A percentile compares a stretch with the other conserved stretches of the same genome.
These are phyloP conservation scores for Antechinus stuartii DNA, from an alignment of 2,113 vertebrate genomes.

Conservation along the genomic window DNA sequence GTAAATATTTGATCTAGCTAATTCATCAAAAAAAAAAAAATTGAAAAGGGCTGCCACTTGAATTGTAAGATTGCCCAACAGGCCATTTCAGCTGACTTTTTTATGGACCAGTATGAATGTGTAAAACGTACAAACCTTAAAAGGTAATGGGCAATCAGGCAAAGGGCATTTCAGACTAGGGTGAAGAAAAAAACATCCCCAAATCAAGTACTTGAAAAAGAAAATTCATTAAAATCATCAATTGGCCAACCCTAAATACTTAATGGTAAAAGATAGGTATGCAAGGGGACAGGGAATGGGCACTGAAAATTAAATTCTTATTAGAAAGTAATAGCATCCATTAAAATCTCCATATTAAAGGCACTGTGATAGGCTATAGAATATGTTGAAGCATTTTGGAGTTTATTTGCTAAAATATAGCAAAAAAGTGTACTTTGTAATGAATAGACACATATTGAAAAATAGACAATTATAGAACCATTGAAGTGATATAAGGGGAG, in stretches of 20 bases:
- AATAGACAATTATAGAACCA: background rate
- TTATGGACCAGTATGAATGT: background rate
- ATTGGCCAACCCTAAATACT: background rate
- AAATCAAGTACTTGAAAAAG: background rate
- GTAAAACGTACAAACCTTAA: background rate
- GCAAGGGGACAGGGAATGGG: constrained; percentile 14
- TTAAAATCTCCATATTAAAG: constrained; percentile 17
- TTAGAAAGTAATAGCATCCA: constrained; percentile 32
- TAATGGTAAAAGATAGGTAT: constrained; percentile 10
- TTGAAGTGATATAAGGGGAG: background rate
- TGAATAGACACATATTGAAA: background rate
- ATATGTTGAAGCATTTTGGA: background rate
- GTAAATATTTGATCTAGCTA: constrained; percentile 47
- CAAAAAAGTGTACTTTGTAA: background rate
- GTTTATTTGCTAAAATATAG: background rate
- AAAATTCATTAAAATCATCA: constrained; percentile 46
- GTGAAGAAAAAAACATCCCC: background rate
- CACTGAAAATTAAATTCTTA: constrained; percentile 39
- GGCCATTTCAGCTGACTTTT: background rate
- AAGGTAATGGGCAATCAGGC: background rate
- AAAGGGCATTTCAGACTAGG: constrained; percentile 33
- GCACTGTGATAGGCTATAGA: no score
- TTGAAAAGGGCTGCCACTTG: constrained; percentile 44
- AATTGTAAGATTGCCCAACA: constrained; percentile 37
- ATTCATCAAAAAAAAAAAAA: constrained; percentile 45